Evolutionary conservation across 1,140 invertebrate species (phyloP), one percentile per base, ranked within the genome.

Genomic region (Metaphire vulgaris): DNA sequence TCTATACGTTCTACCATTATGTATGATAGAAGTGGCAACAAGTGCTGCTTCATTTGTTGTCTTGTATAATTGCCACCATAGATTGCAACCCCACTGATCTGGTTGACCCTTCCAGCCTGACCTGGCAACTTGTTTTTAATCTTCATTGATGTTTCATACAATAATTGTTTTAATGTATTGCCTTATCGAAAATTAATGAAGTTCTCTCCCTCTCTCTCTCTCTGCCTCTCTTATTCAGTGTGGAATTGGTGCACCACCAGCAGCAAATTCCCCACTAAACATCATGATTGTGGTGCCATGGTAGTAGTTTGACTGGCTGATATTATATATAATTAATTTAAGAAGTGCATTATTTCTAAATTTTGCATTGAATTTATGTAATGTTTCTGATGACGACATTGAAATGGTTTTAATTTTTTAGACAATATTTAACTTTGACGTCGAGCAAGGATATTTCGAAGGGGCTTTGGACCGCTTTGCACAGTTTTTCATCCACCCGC

Each of bases 371-470:
- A 66, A 96, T 93, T 0, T 90, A 90, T 0, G 6, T 12, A 6
- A 6, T 56, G 6, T 56, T 21, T 6, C 6, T 56, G 41, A 56
- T 21, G 6, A 56, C 6, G 41, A 56, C 41, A 56, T 56, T 56
- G 41, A 56, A 21, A 12, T 56, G 21, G 21, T 56, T 56, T 12
- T 12, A 56, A 56, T 56, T 56, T 21, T 56, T 56, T 21, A 56
- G 41, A 56, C 41, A 21, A 56, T 56, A 6, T 96, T 94, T 87
- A 92, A 95, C 82, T 95, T 96, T 85, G 93, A 95, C 82, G 90
- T 93, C 74, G 90, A 92, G 74, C 91, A 92, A 82, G 91, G 92
- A 80, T 87, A 92, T 85, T 88, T 96, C 2, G 83, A 88, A 1
- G 88, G 90, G 64, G 90, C 90, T 0, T 87, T 95, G 80, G 92